phyloP scores from a whole-genome alignment of 2,113 vertebrate species.

The Setophaga petechia region DNA sequence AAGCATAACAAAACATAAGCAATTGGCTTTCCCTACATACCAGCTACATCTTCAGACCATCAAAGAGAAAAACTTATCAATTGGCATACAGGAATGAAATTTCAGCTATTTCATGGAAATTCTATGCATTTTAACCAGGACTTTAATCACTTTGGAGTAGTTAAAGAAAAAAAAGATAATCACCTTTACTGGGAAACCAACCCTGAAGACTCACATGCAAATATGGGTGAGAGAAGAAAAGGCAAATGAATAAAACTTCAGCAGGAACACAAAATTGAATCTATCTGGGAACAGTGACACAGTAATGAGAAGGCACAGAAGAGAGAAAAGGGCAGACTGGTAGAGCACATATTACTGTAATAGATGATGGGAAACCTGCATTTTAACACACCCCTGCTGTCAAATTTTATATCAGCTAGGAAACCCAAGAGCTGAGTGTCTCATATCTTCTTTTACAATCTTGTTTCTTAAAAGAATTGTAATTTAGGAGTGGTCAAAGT shows the following conservation, averaged over 20 bases:
- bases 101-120: not conserved
- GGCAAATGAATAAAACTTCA: not conserved
- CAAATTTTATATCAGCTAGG: not conserved
- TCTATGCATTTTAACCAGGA: slow-evolving; percentile 24
- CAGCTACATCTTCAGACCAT: not conserved
- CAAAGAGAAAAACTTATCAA: not conserved
- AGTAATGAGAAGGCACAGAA: not conserved
- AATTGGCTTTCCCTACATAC: not conserved
- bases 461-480: not conserved
- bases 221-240: not conserved
- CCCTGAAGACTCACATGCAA: not conserved
- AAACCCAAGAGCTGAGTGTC: not conserved
- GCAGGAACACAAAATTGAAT: not conserved
- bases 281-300: not conserved
- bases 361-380: not conserved
- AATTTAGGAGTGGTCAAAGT: not conserved
- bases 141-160: not conserved
- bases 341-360: not conserved
- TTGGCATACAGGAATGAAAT: not conserved
- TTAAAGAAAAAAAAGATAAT: not conserved
- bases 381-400: not conserved
- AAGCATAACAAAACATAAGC: not conserved
- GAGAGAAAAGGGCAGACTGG: not conserved
- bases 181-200: not conserved
- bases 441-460: not conserved